Evolutionary conservation across 2,888 invertebrate genomes (phyloP).

Genomic region (Tenthredo notha): DNA sequence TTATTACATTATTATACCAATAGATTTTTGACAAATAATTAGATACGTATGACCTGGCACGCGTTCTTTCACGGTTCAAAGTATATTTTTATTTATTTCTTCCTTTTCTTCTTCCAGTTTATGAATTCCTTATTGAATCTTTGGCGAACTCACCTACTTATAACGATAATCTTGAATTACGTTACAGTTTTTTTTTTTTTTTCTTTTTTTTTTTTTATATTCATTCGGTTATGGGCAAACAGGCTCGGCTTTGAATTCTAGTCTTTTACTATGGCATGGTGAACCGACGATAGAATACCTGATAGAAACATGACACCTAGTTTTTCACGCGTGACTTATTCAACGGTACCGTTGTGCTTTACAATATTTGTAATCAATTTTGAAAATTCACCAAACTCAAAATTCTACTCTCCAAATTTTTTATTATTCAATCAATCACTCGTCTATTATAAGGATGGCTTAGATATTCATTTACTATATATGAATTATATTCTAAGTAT

Average conservation of each 20-base stretch:
- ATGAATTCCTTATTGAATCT: not conserved
- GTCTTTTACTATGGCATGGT: not conserved
- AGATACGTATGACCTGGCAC: not conserved
- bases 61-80: not conserved
- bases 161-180: not conserved
- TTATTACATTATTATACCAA: not conserved
- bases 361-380: not conserved
- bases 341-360: constrained; percentile 28
- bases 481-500: too few relatives aligned
- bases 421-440: too few relatives aligned
- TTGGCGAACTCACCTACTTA: not conserved
- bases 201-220: too few relatives aligned
- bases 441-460: too few relatives aligned
- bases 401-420: too few relatives aligned
- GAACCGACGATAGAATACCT: constrained; percentile 50
- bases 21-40: not conserved
- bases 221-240: not conserved
- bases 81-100: too few relatives aligned
- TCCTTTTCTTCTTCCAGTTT: not conserved
- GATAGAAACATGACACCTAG: constrained; percentile 49
- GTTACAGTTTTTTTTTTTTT: constrained; percentile 4
- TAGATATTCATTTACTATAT: too few relatives aligned
- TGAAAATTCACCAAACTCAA: not conserved
- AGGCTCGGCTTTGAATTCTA: constrained; percentile 25
- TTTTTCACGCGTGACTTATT: constrained; percentile 42